Evolutionary conservation across 2,113 vertebrate genomes (phyloP).

Genomic region (Elachura formosa): DNA sequence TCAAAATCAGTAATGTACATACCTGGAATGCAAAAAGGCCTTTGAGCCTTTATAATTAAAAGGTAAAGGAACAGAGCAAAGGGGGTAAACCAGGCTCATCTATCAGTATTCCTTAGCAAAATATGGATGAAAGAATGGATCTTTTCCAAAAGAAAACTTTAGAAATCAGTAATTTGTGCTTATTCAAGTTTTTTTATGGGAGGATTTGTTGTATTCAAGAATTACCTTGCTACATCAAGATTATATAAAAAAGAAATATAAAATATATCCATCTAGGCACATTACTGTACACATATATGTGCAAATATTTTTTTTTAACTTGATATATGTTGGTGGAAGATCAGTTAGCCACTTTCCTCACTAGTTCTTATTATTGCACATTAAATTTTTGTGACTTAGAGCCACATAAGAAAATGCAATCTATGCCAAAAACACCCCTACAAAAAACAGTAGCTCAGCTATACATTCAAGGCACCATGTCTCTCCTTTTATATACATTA

Average conservation of each 20-base stretch:
- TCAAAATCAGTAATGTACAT: neutral
- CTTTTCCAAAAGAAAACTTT: neutral
- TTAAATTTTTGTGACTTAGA: neutral
- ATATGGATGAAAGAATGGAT: neutral
- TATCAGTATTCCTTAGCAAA: neutral
- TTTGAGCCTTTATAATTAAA: neutral
- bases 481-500: neutral
- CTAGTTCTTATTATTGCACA: neutral
- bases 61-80: neutral
- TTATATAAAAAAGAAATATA: neutral
- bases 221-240: neutral
- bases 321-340: neutral
- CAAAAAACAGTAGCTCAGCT: neutral
- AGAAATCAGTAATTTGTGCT: neutral
- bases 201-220: neutral
- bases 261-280: neutral
- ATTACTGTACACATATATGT: neutral
- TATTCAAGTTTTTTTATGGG: neutral
- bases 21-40: neutral
- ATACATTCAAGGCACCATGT: neutral
- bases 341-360: neutral
- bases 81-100: neutral
- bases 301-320: neutral
- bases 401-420: neutral
- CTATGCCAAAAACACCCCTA: neutral